Conservation (phyloP, 2,113 vertebrate species). For the Aepyceros melampus region DNA sequence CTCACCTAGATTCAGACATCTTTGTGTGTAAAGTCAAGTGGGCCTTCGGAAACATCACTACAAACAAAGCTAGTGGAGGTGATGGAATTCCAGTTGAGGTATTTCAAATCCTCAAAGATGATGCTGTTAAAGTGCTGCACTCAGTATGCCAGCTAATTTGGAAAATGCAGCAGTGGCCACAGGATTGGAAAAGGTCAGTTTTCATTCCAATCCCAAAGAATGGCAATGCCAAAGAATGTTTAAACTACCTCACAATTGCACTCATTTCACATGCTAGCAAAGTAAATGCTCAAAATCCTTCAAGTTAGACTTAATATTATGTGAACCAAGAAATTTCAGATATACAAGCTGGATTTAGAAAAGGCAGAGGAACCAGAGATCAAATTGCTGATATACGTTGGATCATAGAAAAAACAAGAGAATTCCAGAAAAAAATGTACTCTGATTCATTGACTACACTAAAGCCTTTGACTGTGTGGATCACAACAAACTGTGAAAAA, state of each 20-base stretch:
- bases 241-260: background rate
- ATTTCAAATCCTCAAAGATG: background rate
- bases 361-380: background rate
- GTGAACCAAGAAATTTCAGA: background rate
- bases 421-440: background rate
- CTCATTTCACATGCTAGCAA: background rate
- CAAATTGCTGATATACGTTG: background rate
- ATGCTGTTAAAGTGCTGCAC: background rate
- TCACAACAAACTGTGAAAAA: background rate
- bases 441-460: background rate
- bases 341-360: background rate
- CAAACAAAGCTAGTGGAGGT: background rate
- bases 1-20: background rate
- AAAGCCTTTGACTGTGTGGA: background rate
- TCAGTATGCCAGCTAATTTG: background rate
- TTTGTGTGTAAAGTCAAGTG: background rate
- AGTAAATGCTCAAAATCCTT: background rate
- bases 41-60: background rate
- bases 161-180: background rate
- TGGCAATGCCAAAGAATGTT: background rate
- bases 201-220: background rate
- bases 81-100: background rate
- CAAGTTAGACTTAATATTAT: background rate
- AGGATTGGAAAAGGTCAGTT: background rate
- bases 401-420: background rate